phyloP scores from a whole-genome alignment of 2,888 invertebrate species.

The Watsonalla binaria region DNA sequence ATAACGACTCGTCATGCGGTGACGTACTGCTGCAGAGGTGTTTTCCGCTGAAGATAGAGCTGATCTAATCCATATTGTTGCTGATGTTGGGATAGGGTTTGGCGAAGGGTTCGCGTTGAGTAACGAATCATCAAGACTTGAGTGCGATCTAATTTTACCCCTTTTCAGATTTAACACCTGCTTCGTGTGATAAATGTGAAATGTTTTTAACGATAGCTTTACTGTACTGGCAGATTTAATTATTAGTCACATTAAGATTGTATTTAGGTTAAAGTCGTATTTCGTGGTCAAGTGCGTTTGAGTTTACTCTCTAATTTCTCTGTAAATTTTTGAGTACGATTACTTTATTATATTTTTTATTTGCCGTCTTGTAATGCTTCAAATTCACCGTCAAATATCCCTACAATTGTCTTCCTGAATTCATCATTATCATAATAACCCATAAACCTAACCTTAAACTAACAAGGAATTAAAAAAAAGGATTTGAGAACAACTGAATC shows the following conservation, averaged over 20 bases:
- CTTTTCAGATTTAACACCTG: neutral
- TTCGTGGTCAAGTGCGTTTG: no score
- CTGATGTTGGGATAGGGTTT: constrained; percentile 31
- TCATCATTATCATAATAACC: no score
- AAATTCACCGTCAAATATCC: no score
- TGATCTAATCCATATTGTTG: constrained; percentile 48
- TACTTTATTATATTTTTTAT: no score
- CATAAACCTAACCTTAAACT: no score
- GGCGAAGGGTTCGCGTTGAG: neutral
- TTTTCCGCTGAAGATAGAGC: constrained; percentile 72
- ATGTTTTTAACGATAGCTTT: neutral
- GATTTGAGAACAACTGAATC: no score
- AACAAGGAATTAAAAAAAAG: no score
- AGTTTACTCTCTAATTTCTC: no score
- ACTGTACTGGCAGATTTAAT: neutral
- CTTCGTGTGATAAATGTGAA: neutral
- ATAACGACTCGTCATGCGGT: constrained; percentile 60
- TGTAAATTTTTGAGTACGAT: no score
- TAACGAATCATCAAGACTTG: neutral
- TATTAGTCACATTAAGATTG: neutral
- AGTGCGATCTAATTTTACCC: neutral
- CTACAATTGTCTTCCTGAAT: no score
- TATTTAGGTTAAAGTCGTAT: no score
- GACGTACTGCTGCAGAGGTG: constrained; percentile 74
- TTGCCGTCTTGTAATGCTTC: no score